Base-by-base conservation (phyloP, 2,797 vertebrate species). In the Enteromius unitaeniatus region DNA sequence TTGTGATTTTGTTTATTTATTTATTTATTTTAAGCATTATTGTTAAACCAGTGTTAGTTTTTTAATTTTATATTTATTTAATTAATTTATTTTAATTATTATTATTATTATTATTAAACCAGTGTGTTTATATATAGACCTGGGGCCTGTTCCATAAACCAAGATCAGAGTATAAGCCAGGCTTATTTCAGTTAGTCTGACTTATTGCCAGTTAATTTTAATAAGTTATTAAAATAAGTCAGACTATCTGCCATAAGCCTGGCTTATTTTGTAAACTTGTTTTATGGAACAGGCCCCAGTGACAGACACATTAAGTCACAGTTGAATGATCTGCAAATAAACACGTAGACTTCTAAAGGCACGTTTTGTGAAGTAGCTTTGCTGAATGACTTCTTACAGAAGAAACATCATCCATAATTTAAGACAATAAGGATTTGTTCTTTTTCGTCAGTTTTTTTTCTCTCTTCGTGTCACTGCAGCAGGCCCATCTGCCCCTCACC, bases 401-500 rank as follows among this genome's bases (percentile, higher is more conserved):
- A 49, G 42, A 49, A 31, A 26, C 40, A 47, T 26, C 14, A 31
- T 28, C 15, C 34, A 62, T 77, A 40, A 49, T 67, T 67, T 11
- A 67, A 67, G 49, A 28, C 19, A 40, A 23, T 37, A 79, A 68
- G n/a, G 14, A 31, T 31, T 26, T 67, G 31, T 64, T 3, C 5
- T 28, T 55, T 11, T 19, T 49, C 28, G 11, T 45, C 40, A 13
- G 1, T 72, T 21, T 58, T 7, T 47, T 19, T 47, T 42, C 40
- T 42, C 26, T 55, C 19, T 47, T 15, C 21, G 49, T 65, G 58
- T 40, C 72, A 47, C 74, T 77, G 49, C 19, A 67, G 1, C 45
- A 67, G 60, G 55, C n/a, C 75, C 75, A 84, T 84, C 82, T 84
- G 82, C 51, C 49, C 42, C 75, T 31, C 82, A 13, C 75, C 65